Evolutionary conservation across 2,113 vertebrate genomes (phyloP), one percentile per base, ranked within the genome.

Genomic region (Petromus typicus): DNA sequence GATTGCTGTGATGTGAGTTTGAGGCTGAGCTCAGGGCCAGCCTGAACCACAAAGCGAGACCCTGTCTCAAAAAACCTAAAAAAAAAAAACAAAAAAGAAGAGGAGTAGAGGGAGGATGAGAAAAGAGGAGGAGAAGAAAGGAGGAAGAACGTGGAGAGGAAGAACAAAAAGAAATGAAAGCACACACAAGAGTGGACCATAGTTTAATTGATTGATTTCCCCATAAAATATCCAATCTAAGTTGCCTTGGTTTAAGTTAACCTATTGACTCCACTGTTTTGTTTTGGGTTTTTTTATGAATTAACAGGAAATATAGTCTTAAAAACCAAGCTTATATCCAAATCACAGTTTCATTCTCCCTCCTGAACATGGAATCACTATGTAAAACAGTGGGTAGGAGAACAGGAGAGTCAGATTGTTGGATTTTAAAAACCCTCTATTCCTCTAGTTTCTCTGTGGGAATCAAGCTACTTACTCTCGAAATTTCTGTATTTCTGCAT

Each of bases 201-300:
- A 80, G 71, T 61, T 88, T 48, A 81, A 51, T 14, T 90, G 59
- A 64, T 92, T 64, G 91, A 87, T 94, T 75, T 92, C 27, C 43
- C 69, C 83, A 81, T 85, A 22, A 96, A 95, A 84, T 25, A 73
- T 54, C 45, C 16, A 75, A 87, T 86, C 61, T 27, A 67, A 83
- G 63, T 73, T 88, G 16, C 51, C 23, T 85, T 86, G 79, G 56
- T 18, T 93, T 54, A 86, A 64, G n/a, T 25, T 93, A 61, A 82
- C 22, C 32, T 83, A 43, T 4, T 10, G 22, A 71, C 73, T 66
- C 22, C 90, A 82, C 43, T 69, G n/a, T n/a, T n/a, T n/a, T n/a
- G n/a, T n/a, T n/a, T n/a, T n/a, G n/a, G n/a, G n/a, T 92, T 69
- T 92, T 90, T 59, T 76, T 40, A 27, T 40, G 34, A 90, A 78